Evolutionary conservation across 92 coral and sea anemone genomes (phyloP).

Genomic region (Diadumene lineata): DNA sequence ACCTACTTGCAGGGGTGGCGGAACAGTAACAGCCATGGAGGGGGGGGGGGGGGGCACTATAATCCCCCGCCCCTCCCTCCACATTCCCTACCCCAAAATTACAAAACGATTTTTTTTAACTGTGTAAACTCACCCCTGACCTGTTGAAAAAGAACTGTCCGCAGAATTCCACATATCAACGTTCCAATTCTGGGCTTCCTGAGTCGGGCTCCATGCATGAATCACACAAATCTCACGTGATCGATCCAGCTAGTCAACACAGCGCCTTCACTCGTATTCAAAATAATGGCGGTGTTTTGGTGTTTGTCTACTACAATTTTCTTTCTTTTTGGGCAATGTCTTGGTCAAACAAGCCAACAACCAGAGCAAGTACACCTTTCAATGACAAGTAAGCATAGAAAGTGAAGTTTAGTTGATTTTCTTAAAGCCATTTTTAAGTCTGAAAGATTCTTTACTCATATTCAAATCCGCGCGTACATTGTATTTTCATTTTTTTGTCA

Average conservation of each 20-base stretch:
- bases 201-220: neutral
- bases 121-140: too few relatives aligned
- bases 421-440: neutral
- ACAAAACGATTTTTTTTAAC: too few relatives aligned
- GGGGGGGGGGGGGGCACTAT: too few relatives aligned
- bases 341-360: slow-evolving; percentile 44
- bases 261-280: neutral
- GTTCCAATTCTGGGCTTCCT: too few relatives aligned
- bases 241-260: neutral
- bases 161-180: too few relatives aligned
- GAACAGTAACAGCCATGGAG: too few relatives aligned
- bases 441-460: neutral
- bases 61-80: too few relatives aligned
- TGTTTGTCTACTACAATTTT: neutral
- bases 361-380: slow-evolving; percentile 85
- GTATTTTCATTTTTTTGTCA: too few relatives aligned
- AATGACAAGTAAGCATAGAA: slow-evolving; percentile 57
- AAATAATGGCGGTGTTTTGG: slow-evolving; percentile 2
- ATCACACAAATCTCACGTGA: slow-evolving; percentile 16
- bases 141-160: too few relatives aligned
- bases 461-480: too few relatives aligned
- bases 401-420: neutral
- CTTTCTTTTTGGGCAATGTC: neutral
- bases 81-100: too few relatives aligned
- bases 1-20: too few relatives aligned